phyloP scores from a whole-genome alignment of 2,888 invertebrate species.

The Cinara cedri region DNA sequence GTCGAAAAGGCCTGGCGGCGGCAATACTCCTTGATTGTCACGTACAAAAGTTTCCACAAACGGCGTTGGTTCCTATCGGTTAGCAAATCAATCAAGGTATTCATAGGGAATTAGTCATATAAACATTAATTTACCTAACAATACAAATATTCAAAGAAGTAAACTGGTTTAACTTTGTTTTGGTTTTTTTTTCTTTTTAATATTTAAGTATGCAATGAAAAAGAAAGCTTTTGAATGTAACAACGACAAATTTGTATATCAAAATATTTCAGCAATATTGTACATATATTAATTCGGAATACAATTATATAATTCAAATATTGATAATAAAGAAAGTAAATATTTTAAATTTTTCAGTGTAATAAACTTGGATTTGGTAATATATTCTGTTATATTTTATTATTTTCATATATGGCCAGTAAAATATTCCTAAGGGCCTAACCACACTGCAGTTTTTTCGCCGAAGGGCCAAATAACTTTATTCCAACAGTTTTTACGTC shows the following conservation, averaged over 20 bases:
- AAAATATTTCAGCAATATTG: background rate
- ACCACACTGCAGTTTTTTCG: no score
- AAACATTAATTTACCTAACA: slow-evolving; percentile 49
- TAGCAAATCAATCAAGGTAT: slow-evolving; percentile 57
- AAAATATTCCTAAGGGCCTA: no score
- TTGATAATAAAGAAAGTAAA: no score
- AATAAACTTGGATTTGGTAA: no score
- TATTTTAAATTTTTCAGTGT: no score
- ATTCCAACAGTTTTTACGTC: no score
- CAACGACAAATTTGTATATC: background rate
- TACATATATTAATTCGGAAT: no score
- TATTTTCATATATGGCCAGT: no score
- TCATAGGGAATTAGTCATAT: slow-evolving; percentile 54
- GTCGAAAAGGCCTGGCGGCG: slow-evolving; percentile 55
- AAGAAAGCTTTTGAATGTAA: background rate
- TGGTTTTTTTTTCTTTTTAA: background rate
- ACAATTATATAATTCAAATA: no score
- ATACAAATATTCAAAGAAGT: slow-evolving; percentile 42
- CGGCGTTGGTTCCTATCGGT: slow-evolving; percentile 64
- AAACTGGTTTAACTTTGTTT: background rate
- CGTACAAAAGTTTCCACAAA: slow-evolving; percentile 63
- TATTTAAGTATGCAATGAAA: background rate
- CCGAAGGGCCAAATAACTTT: no score
- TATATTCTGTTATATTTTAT: no score
- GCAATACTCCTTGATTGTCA: slow-evolving; percentile 61